These are phyloP conservation scores for Paramuricea clavata DNA, from an alignment of 92 coral and sea anemone species.

Conservation along the genomic window DNA sequence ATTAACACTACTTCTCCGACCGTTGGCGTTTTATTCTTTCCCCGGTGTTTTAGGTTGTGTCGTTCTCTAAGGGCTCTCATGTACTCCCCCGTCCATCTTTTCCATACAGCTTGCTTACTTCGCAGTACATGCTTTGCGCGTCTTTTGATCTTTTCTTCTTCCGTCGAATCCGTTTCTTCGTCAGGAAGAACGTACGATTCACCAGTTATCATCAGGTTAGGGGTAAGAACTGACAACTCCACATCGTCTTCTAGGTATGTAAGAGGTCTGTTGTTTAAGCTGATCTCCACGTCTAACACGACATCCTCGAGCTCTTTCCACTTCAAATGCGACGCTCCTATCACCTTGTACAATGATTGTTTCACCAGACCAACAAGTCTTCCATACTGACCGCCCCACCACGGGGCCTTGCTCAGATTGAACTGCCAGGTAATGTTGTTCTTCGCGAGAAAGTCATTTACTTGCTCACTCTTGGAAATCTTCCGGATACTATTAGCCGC, in stretches of 20 bases:
- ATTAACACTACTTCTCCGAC: not conserved
- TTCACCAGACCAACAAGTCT: not conserved
- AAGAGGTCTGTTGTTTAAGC: too few species aligned
- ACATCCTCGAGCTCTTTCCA: too few species aligned
- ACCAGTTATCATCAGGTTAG: too few species aligned
- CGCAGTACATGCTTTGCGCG: not conserved
- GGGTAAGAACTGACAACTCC: too few species aligned
- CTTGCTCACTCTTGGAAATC: not conserved
- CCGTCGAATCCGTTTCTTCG: not conserved
- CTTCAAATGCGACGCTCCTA: not conserved
- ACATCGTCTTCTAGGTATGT: too few species aligned
- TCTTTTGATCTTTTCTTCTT: not conserved
- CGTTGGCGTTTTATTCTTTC: not conserved
- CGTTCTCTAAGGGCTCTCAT: not conserved
- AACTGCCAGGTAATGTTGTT: not conserved
- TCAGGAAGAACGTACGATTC: too few species aligned
- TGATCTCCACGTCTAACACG: too few species aligned
- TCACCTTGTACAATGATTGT: too few species aligned
- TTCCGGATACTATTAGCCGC: not conserved
- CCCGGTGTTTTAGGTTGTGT: not conserved
- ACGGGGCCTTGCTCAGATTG: conserved; percentile 5
- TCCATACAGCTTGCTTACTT: conserved; percentile 13
- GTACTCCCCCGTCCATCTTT: conserved; percentile 9
- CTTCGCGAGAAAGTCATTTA: not conserved
- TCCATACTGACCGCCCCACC: conserved; percentile 4